Evolutionary conservation across 2,113 vertebrate genomes (phyloP).

Genomic region (Candoia aspera): DNA sequence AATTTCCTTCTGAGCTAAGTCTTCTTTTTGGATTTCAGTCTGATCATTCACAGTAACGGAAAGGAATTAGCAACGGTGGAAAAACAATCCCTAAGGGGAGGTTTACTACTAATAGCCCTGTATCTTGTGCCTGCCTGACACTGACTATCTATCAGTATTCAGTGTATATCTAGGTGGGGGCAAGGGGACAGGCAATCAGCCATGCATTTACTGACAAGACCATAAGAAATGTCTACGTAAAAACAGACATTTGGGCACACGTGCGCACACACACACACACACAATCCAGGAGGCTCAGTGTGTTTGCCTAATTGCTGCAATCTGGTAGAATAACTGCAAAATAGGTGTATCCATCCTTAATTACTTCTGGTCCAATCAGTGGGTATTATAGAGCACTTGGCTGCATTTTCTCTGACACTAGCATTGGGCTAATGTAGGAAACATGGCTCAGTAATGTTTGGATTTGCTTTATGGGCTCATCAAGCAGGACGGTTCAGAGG

Average conservation of each 20-base stretch:
- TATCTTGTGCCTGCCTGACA: not conserved
- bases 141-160: slow-evolving; percentile 11
- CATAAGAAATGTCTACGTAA: not conserved
- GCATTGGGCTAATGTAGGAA: not conserved
- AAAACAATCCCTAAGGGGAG: not conserved
- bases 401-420: not conserved
- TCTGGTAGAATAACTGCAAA: not conserved
- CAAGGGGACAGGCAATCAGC: slow-evolving; percentile 1
- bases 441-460: too few relatives aligned
- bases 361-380: not conserved
- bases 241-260: not conserved
- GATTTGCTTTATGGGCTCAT: not conserved
- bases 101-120: slow-evolving; percentile 25
- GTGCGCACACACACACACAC: not conserved
- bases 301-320: not conserved
- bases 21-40: slow-evolving; percentile 30
- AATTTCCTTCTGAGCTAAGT: slow-evolving; percentile 35
- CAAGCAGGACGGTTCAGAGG: not conserved
- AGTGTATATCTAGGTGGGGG: not conserved
- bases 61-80: slow-evolving; percentile 38
- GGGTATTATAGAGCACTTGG: not conserved
- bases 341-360: not conserved
- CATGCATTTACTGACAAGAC: not conserved
- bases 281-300: not conserved
- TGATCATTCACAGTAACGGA: slow-evolving; percentile 38